Evolutionary conservation across 2,113 vertebrate species (phyloP), one percentile per base, ranked within the genome.

Genomic region (Myrmophylax atrothorax): DNA sequence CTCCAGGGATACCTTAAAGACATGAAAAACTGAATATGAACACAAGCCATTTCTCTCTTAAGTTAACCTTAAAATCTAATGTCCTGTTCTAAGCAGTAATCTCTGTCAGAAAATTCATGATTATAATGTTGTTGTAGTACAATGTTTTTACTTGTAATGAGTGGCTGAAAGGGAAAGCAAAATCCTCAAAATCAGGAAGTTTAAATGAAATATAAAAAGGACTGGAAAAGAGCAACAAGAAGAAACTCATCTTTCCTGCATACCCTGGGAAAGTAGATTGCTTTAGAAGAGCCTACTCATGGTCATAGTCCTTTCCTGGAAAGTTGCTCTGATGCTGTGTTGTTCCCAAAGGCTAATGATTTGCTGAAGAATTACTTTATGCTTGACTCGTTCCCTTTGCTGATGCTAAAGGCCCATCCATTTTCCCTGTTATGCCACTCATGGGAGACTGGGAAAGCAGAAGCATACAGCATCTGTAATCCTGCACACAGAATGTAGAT

Each of bases 221-320:
- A 11, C 3, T 38, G 35, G 20, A 66, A 86, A 90, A 70, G 50
- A 44, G 7, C 8, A 59, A 31, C 31, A 74, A 35, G 33, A 66
- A 62, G 28, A 56, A 89, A 42, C 7, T 47, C 49, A 38, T 12
- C 10, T 31, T 83, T 62, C 46, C 25, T 84, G 10, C 29, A 70
- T 70, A 53, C 7, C 25, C 26, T 19, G 42, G 25, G 42, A 60
- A 84, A 86, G 12, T 38, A 82, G 14, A 33, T 14, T 70, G 37
- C 26, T 33, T 38, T 35, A 59, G n/a, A 49, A 67, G 37, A 92
- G 4, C 7, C 40, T 58, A 5, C 18, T 89, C 14, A 19, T 38
- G 14, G 11, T n/a, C 0, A 0, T 18, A 56, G 31, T 52, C 4
- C 13, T 73, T 69, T 86, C 18, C 64, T 60, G 38, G 9, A 38